Base-by-base conservation (phyloP, 2,888 invertebrate species). In the Silvanus unidentatus region DNA sequence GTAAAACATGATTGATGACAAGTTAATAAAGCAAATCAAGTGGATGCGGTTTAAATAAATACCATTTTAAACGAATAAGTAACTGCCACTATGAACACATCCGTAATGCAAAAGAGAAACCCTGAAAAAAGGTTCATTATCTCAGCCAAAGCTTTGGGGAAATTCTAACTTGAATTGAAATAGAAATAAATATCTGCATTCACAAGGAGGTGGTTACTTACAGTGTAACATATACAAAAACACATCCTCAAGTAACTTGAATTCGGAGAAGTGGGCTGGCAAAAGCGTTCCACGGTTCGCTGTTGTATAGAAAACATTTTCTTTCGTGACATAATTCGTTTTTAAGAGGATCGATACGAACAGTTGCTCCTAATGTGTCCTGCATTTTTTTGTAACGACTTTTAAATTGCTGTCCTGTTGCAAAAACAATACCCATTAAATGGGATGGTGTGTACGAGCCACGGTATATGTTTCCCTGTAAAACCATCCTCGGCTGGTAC, bases 321-420 rank as follows among this genome's bases (percentile, higher is more conserved):
- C 56, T 55, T 54, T 55, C 57, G 49, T 50, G 56, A 57, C 60
- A 59, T 61, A 61, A 64, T 64, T 62, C 63, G 62, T 62, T 64
- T 63, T 64, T 62, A 60, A 63, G 58, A 48, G 58, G 64, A 65
- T 64, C 63, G 63, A 64, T 63, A 59, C 58, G 58, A 64, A 58
- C 65, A 65, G 65, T 65, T 66, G 67, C 62, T 62, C 63, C 65
- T 66, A 68, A 68, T 68, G 68, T 66, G 64, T 66, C 62, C 62
- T 58, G 63, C 63, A 64, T 64, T 64, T 62, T 57, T 58, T 60
- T 57, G 65, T 66, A 68, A 68, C 66, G 66, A 67, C 66, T 68
- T 68, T 68, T 66, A 66, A 68, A 68, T 67, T 66, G 66, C 63
- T 62, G 63, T 63, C 61, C 58, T 59, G 58, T 52, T 53, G 11